Conservation (phyloP, 2,888 invertebrate species). For the Ypsolopha scabrella region DNA sequence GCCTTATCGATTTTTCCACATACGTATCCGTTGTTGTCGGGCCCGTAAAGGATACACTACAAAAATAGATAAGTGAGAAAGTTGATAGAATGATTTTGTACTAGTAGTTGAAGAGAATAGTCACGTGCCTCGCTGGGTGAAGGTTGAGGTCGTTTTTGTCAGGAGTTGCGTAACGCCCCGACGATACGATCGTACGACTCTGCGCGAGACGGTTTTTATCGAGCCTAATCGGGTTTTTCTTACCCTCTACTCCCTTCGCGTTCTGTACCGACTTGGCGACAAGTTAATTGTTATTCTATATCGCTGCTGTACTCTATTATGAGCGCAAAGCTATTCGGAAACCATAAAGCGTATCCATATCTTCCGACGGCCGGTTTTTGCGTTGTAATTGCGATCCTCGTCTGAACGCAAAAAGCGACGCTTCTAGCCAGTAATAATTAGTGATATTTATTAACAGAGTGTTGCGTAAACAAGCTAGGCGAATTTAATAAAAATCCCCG, state of each 20-base stretch:
- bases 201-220: conserved; percentile 1
- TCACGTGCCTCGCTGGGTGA: not conserved
- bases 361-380: not conserved
- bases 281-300: not conserved
- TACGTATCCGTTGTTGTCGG: too few species aligned
- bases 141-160: conserved; percentile 1
- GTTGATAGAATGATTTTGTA: conserved; percentile 1
- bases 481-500: not conserved
- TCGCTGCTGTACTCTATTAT: not conserved
- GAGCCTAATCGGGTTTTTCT: not conserved
- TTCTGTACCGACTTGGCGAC: not conserved
- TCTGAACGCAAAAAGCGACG: not conserved
- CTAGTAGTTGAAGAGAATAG: not conserved
- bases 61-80: not conserved
- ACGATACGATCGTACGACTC: not conserved
- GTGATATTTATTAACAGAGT: not conserved
- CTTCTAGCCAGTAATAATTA: not conserved
- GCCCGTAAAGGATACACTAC: not conserved
- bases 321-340: not conserved
- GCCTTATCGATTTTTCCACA: not conserved
- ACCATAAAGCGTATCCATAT: not conserved
- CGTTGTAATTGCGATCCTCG: not conserved
- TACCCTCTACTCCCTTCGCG: not conserved
- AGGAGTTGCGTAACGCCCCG: not conserved
- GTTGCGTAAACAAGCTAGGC: not conserved